These are phyloP conservation scores for Pitangus sulphuratus DNA, from an alignment of 2,797 vertebrate species.

Conservation along the genomic window DNA sequence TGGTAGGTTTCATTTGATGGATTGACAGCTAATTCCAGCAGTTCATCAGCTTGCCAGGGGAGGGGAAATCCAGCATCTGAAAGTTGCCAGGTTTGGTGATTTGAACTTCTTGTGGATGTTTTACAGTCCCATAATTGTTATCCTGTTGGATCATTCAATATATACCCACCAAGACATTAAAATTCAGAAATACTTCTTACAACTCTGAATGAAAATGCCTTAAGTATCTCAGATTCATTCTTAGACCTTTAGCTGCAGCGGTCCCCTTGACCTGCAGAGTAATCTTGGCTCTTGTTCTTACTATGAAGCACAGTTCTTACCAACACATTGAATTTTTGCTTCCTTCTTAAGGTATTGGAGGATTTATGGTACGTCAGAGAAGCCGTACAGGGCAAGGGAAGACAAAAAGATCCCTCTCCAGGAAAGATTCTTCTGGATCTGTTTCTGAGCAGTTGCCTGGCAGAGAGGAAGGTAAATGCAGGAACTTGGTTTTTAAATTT, in stretches of 20 bases:
- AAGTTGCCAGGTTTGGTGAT: neutral
- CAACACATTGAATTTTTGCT: neutral
- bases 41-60: neutral
- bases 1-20: neutral
- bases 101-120: neutral
- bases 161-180: neutral
- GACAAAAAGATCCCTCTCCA: conserved; percentile 87
- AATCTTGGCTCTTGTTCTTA: neutral
- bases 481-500: neutral
- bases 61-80: neutral
- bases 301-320: neutral
- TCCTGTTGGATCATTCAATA: neutral
- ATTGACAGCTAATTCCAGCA: neutral
- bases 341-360: conserved; percentile 88
- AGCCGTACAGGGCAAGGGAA: conserved; percentile 93
- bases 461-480: conserved; percentile 89
- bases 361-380: conserved; percentile 98
- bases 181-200: neutral
- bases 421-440: conserved; percentile 95
- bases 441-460: conserved; percentile 86
- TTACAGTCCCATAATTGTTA: neutral
- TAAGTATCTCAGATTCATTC: neutral
- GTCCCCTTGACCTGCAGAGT: neutral
- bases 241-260: neutral
- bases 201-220: neutral